These are phyloP conservation scores for Invenusta paracnida DNA, from an alignment of 2,888 invertebrate genomes.

Conservation along the genomic window DNA sequence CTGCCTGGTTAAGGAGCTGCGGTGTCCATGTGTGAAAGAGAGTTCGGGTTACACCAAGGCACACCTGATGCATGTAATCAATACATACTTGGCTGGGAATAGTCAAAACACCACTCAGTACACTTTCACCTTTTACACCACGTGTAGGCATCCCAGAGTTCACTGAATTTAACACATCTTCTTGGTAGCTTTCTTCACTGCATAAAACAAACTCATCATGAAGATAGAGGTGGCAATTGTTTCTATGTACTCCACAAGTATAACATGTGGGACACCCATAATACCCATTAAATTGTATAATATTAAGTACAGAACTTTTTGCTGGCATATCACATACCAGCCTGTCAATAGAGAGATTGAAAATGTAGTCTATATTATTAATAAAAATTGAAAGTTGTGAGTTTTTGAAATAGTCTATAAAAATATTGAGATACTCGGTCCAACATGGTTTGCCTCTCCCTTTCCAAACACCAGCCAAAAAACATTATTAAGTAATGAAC, in stretches of 20 bases:
- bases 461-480: neutral
- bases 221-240: neutral
- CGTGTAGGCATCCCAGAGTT: neutral
- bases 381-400: neutral
- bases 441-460: neutral
- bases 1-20: neutral
- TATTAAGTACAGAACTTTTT: neutral
- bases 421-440: neutral
- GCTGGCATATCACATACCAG: neutral
- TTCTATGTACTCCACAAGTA: neutral
- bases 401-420: neutral
- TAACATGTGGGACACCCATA: neutral
- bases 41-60: neutral
- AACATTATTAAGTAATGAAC: neutral
- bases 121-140: neutral
- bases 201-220: neutral
- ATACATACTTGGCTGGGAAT: neutral
- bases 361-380: neutral
- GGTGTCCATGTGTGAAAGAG: neutral
- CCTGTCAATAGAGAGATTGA: neutral
- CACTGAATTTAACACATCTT: neutral
- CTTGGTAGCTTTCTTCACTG: neutral
- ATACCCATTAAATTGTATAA: neutral
- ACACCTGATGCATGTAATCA: neutral
- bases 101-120: neutral